Evolutionary conservation across 2,797 vertebrate species (phyloP).

Genomic region (Hyperoplus lanceolatus): DNA sequence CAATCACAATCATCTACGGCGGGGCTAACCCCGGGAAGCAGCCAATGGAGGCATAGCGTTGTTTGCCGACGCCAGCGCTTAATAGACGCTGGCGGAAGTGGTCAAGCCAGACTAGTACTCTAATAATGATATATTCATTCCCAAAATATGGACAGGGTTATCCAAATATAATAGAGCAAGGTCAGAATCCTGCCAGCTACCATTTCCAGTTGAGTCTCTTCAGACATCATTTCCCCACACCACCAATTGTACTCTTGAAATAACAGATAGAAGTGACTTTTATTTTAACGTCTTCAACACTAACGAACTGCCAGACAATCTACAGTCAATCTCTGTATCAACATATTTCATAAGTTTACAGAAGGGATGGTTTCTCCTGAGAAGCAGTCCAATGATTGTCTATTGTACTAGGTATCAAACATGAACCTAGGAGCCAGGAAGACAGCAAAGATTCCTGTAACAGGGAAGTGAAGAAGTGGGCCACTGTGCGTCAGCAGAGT

Average conservation of each 20-base stretch:
- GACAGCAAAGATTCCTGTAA: slow-evolving; percentile 55
- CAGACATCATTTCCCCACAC: slow-evolving; percentile 44
- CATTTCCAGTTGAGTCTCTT: slow-evolving; percentile 64
- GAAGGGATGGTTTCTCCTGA: slow-evolving; percentile 67
- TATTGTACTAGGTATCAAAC: slow-evolving; percentile 65
- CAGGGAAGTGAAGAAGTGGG: slow-evolving; percentile 25
- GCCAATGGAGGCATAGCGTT: too few relatives aligned
- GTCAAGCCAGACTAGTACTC: too few relatives aligned
- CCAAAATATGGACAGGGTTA: slow-evolving; percentile 7
- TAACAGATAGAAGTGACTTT: slow-evolving; percentile 65
- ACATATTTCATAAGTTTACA: slow-evolving; percentile 65
- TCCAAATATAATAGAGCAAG: slow-evolving; percentile 13
- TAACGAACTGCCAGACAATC: slow-evolving; percentile 40
- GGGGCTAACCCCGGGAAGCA: too few relatives aligned
- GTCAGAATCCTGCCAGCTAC: slow-evolving; percentile 23
- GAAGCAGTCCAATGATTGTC: slow-evolving; percentile 66
- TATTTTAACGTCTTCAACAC: slow-evolving; percentile 52
- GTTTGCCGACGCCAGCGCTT: too few relatives aligned
- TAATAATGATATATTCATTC: neutral
- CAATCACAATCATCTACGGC: too few relatives aligned
- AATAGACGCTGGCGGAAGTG: too few relatives aligned
- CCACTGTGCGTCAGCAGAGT: slow-evolving; percentile 37
- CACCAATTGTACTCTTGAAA: slow-evolving; percentile 68
- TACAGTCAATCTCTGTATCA: slow-evolving; percentile 42
- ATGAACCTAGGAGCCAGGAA: slow-evolving; percentile 52